Percentiles rank a stretch among this genome's conserved stretches.
phyloP scores from a whole-genome alignment of 2,797 vertebrate genomes.

The Galaxias olidus region DNA sequence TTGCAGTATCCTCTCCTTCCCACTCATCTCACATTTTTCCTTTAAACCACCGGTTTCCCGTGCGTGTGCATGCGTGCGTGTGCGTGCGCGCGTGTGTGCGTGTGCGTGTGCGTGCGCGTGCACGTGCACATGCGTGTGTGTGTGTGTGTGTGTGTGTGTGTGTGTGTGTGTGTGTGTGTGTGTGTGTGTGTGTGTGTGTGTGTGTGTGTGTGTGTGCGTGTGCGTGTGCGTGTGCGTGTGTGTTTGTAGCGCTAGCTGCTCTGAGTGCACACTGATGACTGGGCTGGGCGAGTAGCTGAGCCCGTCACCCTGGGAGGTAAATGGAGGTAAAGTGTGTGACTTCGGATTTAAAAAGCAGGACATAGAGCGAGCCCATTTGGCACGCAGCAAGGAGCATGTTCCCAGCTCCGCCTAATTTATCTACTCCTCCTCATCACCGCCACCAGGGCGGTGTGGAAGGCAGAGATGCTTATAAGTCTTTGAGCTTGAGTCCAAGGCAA shows the following conservation, averaged over 20 bases:
- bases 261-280: constrained; percentile 19
- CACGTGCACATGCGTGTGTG: constrained; percentile 1
- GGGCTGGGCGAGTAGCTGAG: constrained; percentile 46
- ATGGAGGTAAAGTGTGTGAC: constrained; percentile 66
- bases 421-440: constrained; percentile 33
- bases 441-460: not conserved
- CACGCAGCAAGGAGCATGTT: constrained; percentile 33
- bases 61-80: not conserved
- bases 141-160: not conserved
- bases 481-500: too few relatives aligned
- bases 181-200: not conserved
- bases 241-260: constrained; percentile 7
- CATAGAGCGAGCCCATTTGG: constrained; percentile 63
- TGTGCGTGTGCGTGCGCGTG: not conserved
- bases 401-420: constrained; percentile 49
- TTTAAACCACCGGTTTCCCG: constrained; percentile 11
- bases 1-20: too few relatives aligned
- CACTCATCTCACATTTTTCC: constrained; percentile 15
- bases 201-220: constrained; percentile 1
- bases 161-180: not conserved
- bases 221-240: constrained; percentile 1
- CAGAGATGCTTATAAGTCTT: too few relatives aligned
- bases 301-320: constrained; percentile 50
- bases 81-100: not conserved
- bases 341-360: constrained; percentile 59